Evolutionary conservation across 2,797 vertebrate species (phyloP).

Genomic region (Eulemur rubriventer): DNA sequence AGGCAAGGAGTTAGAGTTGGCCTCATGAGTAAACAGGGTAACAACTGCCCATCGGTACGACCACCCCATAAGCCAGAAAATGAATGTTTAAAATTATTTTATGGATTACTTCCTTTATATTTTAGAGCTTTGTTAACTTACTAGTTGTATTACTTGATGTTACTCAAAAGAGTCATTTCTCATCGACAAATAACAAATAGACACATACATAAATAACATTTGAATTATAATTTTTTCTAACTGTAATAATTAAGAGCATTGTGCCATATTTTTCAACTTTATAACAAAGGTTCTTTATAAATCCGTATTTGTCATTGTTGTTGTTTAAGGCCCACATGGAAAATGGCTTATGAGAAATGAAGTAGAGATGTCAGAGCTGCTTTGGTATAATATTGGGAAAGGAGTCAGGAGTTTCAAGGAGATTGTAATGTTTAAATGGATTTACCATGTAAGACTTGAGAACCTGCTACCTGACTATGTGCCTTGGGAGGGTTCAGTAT

Average conservation of each 20-base stretch:
- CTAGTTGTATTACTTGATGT: background rate
- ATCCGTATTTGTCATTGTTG: background rate
- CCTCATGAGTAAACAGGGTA: background rate
- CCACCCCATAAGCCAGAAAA: background rate
- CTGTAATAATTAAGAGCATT: background rate
- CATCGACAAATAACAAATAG: background rate
- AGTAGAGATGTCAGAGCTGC: background rate
- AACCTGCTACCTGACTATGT: background rate
- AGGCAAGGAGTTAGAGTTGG: background rate
- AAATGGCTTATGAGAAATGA: background rate
- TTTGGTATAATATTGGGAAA: background rate
- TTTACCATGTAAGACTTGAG: background rate
- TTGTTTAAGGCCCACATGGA: background rate
- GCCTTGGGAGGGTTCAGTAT: background rate
- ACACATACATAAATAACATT: constrained; percentile 9
- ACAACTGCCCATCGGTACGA: background rate
- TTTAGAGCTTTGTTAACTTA: background rate
- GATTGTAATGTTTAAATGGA: background rate
- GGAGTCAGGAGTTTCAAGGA: background rate
- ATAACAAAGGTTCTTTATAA: background rate
- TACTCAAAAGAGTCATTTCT: constrained; percentile 22
- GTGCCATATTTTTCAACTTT: background rate
- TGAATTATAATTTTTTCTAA: background rate
- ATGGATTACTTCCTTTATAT: background rate
- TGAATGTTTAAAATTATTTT: background rate